Conservation (phyloP, 2,888 invertebrate species). For the Drosophila diplacantha region DNA sequence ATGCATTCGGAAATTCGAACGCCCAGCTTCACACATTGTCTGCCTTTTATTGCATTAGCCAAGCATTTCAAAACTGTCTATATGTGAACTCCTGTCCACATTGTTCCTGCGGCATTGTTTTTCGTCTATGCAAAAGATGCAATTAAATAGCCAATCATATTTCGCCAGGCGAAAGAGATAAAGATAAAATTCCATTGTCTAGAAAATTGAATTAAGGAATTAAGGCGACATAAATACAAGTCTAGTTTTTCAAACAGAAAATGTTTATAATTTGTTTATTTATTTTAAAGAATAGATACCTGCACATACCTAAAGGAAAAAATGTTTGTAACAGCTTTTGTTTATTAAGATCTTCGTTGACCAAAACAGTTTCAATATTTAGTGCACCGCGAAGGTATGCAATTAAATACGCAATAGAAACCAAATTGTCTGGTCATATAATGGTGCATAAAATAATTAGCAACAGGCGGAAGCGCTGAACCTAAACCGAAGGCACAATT, state of each 20-base stretch:
- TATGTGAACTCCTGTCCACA: conserved; percentile 12
- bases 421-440: too few species aligned
- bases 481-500: too few species aligned
- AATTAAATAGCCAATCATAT: conserved; percentile 17
- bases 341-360: background rate
- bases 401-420: too few species aligned
- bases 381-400: too few species aligned
- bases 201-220: background rate
- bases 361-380: too few species aligned
- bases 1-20: conserved; percentile 67
- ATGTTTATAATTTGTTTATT: background rate
- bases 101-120: conserved; percentile 19
- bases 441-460: too few species aligned
- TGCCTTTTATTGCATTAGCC: conserved; percentile 66
- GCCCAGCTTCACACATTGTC: conserved; percentile 70
- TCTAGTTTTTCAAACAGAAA: background rate
- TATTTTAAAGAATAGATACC: background rate
- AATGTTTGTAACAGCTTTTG: background rate
- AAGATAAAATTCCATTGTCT: background rate
- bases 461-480: too few species aligned
- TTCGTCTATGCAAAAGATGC: background rate
- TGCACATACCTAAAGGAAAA: background rate
- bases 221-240: background rate
- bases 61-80: conserved; percentile 15
- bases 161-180: background rate